Base-by-base conservation (phyloP, 2,113 vertebrate genomes). In the Pterocles gutturalis region DNA sequence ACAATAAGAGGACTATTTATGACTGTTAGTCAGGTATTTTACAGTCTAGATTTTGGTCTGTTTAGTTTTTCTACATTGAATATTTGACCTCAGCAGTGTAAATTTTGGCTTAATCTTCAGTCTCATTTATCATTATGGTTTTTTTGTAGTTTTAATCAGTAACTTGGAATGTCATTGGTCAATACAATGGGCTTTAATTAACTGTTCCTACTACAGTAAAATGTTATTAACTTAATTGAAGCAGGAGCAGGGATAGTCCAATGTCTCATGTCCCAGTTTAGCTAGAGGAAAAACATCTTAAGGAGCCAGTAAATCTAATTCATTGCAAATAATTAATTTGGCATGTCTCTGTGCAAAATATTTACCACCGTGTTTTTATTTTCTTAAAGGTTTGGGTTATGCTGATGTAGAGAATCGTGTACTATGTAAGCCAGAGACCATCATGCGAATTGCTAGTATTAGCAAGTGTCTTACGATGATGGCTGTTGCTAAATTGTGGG, bases 391-490 rank as follows among this genome's bases (percentile, higher is more conserved):
- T 25, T 65, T 99, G 72, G 99, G 99, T 75, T 99, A 99, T 91
- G 99, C 99, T 43, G 99, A 99, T 48, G 96, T 99, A 75, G 99
- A 99, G 97, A 99, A 99, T 93, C 98, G 99, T 17, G 98, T 99
- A 7, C 95, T 94, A 1, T 99, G 99, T 90, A 96, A 98, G 53
- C 98, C 99, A 22, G 98, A 99, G 80, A 99, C 99, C 0, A 97
- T 99, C 69, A 99, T 99, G 99, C 98, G 99, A 49, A 99, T 99
- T 14, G 99, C 99, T 84, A 99, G 99, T 87, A 99, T 99, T 98
- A 99, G 99, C 98, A 99, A 99, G 95, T 98, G 99, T 65, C 98
- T 99, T 38, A 99, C 99, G 6, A 98, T 99, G 96, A 98, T 99
- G 58, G 99, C 99, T 91, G 98, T 98, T 58, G 99, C 99, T 29